Evolutionary conservation across 2,888 invertebrate species (phyloP).

Genomic region (Drosophila prolongata): DNA sequence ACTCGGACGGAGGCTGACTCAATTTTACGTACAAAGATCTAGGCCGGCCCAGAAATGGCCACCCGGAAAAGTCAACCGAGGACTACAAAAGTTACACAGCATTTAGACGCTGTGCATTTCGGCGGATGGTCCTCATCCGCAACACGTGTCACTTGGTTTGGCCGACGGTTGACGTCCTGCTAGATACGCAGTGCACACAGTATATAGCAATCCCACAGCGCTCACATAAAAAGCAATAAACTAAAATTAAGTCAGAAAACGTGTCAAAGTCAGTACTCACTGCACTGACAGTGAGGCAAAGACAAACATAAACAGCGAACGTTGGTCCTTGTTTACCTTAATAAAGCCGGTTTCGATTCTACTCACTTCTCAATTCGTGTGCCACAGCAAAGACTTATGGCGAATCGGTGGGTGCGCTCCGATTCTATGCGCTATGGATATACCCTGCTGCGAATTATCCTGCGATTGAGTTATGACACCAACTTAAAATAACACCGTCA

Average conservation of each 20-base stretch:
- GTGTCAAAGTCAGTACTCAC: constrained; percentile 83
- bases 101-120: constrained; percentile 48
- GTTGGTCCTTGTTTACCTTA: constrained; percentile 74
- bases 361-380: constrained; percentile 11
- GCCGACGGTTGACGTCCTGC: constrained; percentile 29
- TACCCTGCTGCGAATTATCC: constrained; percentile 32
- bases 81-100: constrained; percentile 61
- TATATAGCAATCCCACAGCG: constrained; percentile 13
- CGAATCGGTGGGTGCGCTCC: constrained; percentile 23
- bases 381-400: constrained; percentile 9
- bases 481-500: constrained; percentile 24
- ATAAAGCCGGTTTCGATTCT: constrained; percentile 55
- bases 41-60: constrained; percentile 44
- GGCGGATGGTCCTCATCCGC: constrained; percentile 75
- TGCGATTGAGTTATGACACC: constrained; percentile 24
- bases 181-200: constrained; percentile 39
- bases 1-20: constrained; percentile 56
- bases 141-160: constrained; percentile 76
- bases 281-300: constrained; percentile 76
- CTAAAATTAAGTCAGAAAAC: constrained; percentile 82
- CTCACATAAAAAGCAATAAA: constrained; percentile 78
- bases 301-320: constrained; percentile 74
- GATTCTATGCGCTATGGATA: constrained; percentile 17
- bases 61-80: constrained; percentile 63
- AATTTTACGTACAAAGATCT: constrained; percentile 57